Conservation (phyloP, 2,797 vertebrate genomes). For the Ctenochaetus hawaiiensis region DNA sequence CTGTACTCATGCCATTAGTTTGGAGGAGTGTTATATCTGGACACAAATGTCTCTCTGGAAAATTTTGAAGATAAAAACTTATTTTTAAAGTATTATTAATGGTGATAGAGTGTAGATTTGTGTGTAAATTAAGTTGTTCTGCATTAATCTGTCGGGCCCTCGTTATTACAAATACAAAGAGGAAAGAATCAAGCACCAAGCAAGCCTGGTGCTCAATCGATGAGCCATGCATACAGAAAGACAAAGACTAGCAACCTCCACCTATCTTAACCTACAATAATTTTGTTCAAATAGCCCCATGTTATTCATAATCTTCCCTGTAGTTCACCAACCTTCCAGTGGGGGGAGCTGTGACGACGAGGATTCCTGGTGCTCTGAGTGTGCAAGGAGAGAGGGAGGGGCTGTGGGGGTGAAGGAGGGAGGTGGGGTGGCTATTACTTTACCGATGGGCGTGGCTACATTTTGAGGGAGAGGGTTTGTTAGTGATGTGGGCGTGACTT, state of each 20-base stretch:
- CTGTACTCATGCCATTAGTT: slow-evolving; percentile 18
- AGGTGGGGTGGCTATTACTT: slow-evolving; percentile 50
- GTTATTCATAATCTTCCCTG: slow-evolving; percentile 74
- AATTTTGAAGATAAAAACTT: neutral
- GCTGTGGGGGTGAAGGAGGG: slow-evolving; percentile 73
- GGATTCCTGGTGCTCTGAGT: slow-evolving; percentile 84
- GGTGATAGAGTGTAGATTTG: neutral
- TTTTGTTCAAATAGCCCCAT: slow-evolving; percentile 61
- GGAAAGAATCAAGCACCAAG: slow-evolving; percentile 64
- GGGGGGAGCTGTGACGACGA: slow-evolving; percentile 80
- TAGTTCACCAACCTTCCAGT: slow-evolving; percentile 87
- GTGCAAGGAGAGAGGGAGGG: slow-evolving; percentile 81
- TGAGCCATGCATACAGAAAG: slow-evolving; percentile 82
- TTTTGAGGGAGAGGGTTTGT: slow-evolving; percentile 34
- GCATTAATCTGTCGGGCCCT: slow-evolving; percentile 54
- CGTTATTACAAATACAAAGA: slow-evolving; percentile 61
- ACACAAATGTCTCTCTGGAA: slow-evolving; percentile 46
- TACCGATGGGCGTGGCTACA: slow-evolving; percentile 48
- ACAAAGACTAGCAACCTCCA: slow-evolving; percentile 63
- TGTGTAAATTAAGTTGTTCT: slow-evolving; percentile 1
- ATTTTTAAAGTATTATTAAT: slow-evolving; percentile 2
- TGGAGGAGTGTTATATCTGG: slow-evolving; percentile 14
- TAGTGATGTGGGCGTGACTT: slow-evolving; percentile 25
- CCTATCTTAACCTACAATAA: slow-evolving; percentile 53
- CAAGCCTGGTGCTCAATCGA: slow-evolving; percentile 61